Conservation (phyloP, 2,797 vertebrate species). For the Rhyacichthys aspro region DNA sequence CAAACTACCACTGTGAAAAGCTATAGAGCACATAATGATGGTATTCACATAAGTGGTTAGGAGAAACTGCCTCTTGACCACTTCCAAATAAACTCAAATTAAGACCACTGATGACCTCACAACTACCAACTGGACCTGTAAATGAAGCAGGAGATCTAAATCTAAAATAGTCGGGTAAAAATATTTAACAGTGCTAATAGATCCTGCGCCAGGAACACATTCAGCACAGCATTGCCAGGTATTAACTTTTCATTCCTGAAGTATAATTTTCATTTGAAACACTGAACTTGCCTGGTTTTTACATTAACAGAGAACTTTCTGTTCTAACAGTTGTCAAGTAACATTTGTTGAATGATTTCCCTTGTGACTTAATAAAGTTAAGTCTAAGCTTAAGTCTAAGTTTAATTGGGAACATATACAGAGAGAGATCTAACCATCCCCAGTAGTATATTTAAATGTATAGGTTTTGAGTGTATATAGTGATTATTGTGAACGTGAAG, state of each 20-base stretch:
- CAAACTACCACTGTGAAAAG: constrained; percentile 72
- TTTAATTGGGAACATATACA: too few relatives aligned
- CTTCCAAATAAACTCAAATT: constrained; percentile 75
- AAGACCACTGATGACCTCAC: constrained; percentile 65
- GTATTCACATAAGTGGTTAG: constrained; percentile 73
- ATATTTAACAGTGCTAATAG: background rate
- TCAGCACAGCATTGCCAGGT: background rate
- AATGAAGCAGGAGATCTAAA: constrained; percentile 43
- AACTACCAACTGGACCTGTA: constrained; percentile 37
- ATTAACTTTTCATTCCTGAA: background rate
- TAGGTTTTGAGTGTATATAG: background rate
- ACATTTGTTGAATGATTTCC: too few relatives aligned
- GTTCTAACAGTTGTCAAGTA: too few relatives aligned
- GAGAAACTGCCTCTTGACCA: constrained; percentile 70
- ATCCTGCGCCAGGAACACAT: background rate
- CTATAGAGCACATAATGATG: constrained; percentile 67
- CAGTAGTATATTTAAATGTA: background rate
- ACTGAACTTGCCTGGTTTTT: too few relatives aligned
- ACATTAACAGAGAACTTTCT: too few relatives aligned
- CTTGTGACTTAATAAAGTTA: too few relatives aligned
- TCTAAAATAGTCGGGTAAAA: constrained; percentile 43
- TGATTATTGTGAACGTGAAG: background rate
- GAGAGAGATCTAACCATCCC: too few relatives aligned
- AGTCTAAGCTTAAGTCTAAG: too few relatives aligned
- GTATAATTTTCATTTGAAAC: too few relatives aligned